These are phyloP conservation scores for Thysanoteuthis rhombus DNA, from an alignment of 2,888 invertebrate genomes.

Conservation along the genomic window DNA sequence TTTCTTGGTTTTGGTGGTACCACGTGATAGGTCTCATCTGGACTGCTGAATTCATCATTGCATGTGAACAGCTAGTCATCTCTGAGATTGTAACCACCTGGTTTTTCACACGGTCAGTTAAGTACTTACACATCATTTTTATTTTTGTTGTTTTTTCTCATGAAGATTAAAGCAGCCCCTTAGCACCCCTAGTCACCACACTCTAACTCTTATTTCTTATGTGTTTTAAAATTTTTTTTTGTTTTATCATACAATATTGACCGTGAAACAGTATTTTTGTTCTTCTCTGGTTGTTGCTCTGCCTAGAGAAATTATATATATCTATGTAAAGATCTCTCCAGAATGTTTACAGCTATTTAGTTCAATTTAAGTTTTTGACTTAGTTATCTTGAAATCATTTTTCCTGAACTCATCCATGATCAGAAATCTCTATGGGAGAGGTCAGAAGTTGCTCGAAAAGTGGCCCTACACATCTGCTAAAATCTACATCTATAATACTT, in stretches of 20 bases:
- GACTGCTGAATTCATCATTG: constrained; percentile 93
- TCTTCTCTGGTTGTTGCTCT: neutral
- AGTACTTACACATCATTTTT: neutral
- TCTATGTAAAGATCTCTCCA: too few species aligned
- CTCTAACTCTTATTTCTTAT: neutral
- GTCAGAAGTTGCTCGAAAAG: too few species aligned
- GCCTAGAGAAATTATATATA: too few species aligned
- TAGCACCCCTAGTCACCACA: too few species aligned
- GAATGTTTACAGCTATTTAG: too few species aligned
- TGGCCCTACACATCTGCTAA: too few species aligned
- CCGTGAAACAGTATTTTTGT: neutral
- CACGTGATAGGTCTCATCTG: constrained; percentile 89
- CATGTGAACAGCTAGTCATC: constrained; percentile 92
- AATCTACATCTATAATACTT: too few species aligned
- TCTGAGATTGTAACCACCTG: constrained; percentile 92
- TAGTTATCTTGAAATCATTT: too few species aligned
- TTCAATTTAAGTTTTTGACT: too few species aligned
- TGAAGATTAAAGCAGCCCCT: too few species aligned
- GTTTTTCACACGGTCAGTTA: constrained; percentile 84
- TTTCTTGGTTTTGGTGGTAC: constrained; percentile 89
- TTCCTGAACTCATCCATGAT: too few species aligned
- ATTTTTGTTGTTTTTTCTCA: neutral
- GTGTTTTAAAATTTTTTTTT: neutral
- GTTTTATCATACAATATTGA: neutral
- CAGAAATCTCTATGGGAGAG: too few species aligned